phyloP scores from a whole-genome alignment of 2,888 invertebrate genomes.

The Diaperis boleti region DNA sequence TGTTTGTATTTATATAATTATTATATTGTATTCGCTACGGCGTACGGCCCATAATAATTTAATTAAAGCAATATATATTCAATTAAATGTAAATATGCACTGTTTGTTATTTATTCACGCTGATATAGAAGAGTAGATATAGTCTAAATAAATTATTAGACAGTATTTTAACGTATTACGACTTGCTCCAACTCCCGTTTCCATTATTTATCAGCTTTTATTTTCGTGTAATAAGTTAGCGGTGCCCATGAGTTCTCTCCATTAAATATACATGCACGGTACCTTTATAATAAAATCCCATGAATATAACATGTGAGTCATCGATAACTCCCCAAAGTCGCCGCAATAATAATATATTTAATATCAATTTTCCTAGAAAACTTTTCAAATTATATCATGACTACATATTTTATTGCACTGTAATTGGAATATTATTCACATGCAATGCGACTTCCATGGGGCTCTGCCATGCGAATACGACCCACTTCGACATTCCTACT shows the following conservation, averaged over 20 bases:
- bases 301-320: conserved; percentile 40
- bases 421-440: conserved; percentile 46
- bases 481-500: conserved; percentile 23
- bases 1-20: conserved; percentile 65
- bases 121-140: conserved; percentile 47
- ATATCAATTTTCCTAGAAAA: conserved; percentile 43
- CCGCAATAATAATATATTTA: conserved; percentile 41
- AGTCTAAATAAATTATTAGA: conserved; percentile 52
- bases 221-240: conserved; percentile 47
- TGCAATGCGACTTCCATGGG: conserved; percentile 30
- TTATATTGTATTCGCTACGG: conserved; percentile 61
- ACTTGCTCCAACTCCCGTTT: conserved; percentile 38
- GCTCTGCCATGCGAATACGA: conserved; percentile 32
- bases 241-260: conserved; percentile 42
- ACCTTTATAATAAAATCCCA: conserved; percentile 43
- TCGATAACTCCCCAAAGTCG: conserved; percentile 42
- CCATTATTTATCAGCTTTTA: conserved; percentile 48
- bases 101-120: conserved; percentile 50
- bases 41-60: conserved; percentile 60
- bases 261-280: conserved; percentile 41
- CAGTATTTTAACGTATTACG: conserved; percentile 38
- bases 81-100: conserved; percentile 54
- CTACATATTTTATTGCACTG: conserved; percentile 40
- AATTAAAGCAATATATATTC: conserved; percentile 61
- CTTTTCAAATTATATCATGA: conserved; percentile 44